A percentile compares a stretch with the other conserved stretches of the same genome.
phyloP scores from a whole-genome alignment of 2,797 vertebrate genomes.

The Agapornis canus region DNA sequence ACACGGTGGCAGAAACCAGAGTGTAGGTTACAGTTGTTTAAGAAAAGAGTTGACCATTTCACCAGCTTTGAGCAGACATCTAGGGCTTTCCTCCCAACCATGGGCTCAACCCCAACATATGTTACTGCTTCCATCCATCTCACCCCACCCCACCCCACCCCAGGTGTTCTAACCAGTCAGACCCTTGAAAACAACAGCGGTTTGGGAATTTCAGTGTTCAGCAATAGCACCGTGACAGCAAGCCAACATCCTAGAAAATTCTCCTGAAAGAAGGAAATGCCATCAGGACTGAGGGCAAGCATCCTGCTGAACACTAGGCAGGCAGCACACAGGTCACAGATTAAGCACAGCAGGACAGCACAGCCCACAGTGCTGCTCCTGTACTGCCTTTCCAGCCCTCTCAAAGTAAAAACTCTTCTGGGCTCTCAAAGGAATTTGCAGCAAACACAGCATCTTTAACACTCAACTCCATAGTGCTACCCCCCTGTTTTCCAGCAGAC shows the following conservation, averaged over 20 bases:
- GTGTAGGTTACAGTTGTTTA: background rate
- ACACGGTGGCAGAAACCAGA: background rate
- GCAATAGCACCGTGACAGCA: rapidly evolving
- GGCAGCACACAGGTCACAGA: background rate
- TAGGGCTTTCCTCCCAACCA: background rate
- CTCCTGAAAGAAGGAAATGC: background rate
- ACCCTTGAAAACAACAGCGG: background rate
- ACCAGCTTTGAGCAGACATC: background rate
- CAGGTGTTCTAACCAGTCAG: background rate
- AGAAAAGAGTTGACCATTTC: background rate
- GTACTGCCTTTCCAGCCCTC: background rate
- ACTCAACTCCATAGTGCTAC: background rate
- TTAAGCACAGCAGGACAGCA: rapidly evolving
- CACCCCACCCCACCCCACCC: background rate
- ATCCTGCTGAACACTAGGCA: background rate
- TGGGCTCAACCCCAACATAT: background rate
- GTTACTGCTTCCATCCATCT: background rate
- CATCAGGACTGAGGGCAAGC: background rate
- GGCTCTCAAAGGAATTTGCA: background rate
- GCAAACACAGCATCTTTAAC: background rate
- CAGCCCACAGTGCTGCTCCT: background rate
- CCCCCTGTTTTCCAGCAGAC: background rate
- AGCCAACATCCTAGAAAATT: background rate
- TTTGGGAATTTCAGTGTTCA: background rate
- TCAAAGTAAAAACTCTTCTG: background rate